Evolutionary conservation across 2,888 invertebrate species (phyloP).

Genomic region (Diogma glabrata): DNA sequence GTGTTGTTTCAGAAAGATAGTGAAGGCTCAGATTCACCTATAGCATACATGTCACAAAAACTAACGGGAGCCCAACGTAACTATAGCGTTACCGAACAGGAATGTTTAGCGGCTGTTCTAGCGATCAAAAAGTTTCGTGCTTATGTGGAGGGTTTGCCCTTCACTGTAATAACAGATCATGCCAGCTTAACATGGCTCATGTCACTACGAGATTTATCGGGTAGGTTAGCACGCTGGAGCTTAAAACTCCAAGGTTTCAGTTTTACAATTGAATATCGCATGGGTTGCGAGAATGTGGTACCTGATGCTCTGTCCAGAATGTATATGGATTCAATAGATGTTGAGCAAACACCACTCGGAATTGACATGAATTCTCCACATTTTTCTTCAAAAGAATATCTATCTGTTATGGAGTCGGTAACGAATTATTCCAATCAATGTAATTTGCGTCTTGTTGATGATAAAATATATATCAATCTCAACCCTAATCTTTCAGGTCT

Average conservation of each 20-base stretch:
- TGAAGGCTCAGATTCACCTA: background rate
- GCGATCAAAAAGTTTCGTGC: constrained; percentile 1
- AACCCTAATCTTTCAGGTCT: background rate
- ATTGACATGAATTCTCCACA: background rate
- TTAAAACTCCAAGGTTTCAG: background rate
- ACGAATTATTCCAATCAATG: background rate
- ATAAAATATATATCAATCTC: background rate
- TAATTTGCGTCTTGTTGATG: background rate
- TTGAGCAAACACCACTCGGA: background rate
- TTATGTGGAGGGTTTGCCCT: background rate
- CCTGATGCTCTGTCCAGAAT: background rate
- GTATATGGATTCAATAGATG: background rate
- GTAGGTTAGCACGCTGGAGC: background rate
- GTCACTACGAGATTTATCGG: background rate
- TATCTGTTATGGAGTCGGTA: background rate
- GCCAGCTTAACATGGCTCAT: background rate
- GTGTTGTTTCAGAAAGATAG: background rate
- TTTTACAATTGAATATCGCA: background rate
- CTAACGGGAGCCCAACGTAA: background rate
- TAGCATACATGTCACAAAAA: constrained; percentile 3
- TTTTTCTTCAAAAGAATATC: background rate
- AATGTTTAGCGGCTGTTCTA: background rate
- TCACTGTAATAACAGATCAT: background rate
- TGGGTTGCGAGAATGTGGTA: background rate
- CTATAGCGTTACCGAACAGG: background rate